These are phyloP conservation scores for Drosophila merina DNA, from an alignment of 2,888 invertebrate genomes.

Conservation along the genomic window DNA sequence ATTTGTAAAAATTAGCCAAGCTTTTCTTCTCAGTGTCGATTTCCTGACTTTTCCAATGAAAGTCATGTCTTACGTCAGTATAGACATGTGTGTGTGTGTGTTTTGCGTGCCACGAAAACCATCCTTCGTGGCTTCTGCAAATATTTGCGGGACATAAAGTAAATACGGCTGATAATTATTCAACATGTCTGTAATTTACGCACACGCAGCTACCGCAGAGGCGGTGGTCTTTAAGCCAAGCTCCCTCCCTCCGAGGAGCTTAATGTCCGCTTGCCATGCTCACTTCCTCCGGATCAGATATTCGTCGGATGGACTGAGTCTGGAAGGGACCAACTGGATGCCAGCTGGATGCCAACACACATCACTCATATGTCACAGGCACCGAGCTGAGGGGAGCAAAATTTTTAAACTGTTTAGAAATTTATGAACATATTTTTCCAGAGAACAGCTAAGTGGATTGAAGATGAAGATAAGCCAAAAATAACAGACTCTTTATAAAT, in stretches of 20 bases:
- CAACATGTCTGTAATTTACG: conserved; percentile 55
- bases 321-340: not conserved
- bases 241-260: conserved; percentile 4
- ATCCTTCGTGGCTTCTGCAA: conserved; percentile 60
- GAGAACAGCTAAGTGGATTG: not conserved
- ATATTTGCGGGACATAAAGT: conserved; percentile 63
- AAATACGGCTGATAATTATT: conserved; percentile 75
- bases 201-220: conserved; percentile 35
- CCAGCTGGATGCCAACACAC: conserved; percentile 9
- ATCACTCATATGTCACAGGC: conserved; percentile 35
- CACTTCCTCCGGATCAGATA: not conserved
- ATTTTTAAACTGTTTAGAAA: conserved; percentile 4
- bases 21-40: conserved; percentile 1
- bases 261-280: conserved; percentile 36
- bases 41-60: conserved; percentile 20
- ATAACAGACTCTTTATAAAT: conserved; percentile 12
- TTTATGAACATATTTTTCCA: conserved; percentile 1
- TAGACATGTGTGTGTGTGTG: conserved; percentile 30
- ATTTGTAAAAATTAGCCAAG: not conserved
- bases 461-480: not conserved
- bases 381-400: not conserved
- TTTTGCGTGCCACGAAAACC: conserved; percentile 19
- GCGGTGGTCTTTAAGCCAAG: conserved; percentile 7
- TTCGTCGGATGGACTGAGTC: not conserved
- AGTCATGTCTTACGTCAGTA: conserved; percentile 56